Evolutionary conservation across 2,888 invertebrate species (phyloP).

Genomic region (Stenurella melanura): DNA sequence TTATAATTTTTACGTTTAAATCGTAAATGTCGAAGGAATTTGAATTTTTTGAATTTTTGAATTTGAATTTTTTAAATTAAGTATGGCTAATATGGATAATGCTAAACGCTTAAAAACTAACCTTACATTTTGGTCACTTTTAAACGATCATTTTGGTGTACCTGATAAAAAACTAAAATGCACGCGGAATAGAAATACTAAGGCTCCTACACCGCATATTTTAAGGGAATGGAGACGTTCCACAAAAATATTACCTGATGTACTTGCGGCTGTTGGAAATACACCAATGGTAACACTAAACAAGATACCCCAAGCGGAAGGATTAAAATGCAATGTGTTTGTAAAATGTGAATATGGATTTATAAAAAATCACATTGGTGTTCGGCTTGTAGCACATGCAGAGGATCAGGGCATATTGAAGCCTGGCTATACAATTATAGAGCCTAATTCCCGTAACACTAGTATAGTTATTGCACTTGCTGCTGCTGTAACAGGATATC

Average conservation of each 20-base stretch:
- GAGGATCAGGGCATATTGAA: constrained; percentile 89
- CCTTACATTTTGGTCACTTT: constrained; percentile 60
- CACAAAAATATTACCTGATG: constrained; percentile 80
- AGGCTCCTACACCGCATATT: constrained; percentile 74
- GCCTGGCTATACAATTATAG: constrained; percentile 94
- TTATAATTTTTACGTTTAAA: no score
- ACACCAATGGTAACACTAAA: constrained; percentile 89
- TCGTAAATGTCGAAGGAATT: no score
- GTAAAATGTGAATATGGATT: constrained; percentile 99
- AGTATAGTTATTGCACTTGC: constrained; percentile 97
- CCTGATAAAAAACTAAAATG: constrained; percentile 70
- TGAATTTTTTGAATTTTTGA: no score
- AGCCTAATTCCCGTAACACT: constrained; percentile 91
- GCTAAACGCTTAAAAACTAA: constrained; percentile 51
- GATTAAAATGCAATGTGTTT: constrained; percentile 90
- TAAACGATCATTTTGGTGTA: constrained; percentile 61
- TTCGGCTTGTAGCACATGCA: constrained; percentile 96
- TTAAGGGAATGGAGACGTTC: constrained; percentile 65
- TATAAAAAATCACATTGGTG: constrained; percentile 95
- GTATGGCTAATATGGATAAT: no score
- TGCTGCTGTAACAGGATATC: constrained; percentile 87
- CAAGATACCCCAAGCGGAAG: constrained; percentile 84
- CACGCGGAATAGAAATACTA: constrained; percentile 75
- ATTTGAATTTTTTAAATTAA: no score
- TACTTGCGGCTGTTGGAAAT: constrained; percentile 87